These are phyloP conservation scores for Hirtodrosophila histrioides DNA, from an alignment of 2,888 invertebrate species.

Conservation along the genomic window DNA sequence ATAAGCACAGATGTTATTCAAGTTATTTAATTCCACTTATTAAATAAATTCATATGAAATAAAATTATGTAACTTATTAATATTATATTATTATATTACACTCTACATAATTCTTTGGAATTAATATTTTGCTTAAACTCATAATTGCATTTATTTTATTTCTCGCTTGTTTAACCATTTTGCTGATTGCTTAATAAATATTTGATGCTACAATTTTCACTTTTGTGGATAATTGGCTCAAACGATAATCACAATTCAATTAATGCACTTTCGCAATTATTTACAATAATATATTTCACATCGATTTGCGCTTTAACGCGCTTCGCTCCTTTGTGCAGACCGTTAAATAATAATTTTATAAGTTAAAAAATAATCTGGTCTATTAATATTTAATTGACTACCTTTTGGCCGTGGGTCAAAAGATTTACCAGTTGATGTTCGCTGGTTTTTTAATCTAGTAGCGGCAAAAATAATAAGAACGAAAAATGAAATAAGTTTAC, in stretches of 20 bases:
- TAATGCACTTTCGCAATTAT: conserved; percentile 17
- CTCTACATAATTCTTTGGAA: too few species aligned
- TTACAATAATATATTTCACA: conserved; percentile 19
- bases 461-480: conserved; percentile 15
- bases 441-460: conserved; percentile 51
- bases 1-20: too few species aligned
- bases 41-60: too few species aligned
- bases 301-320: conserved; percentile 10
- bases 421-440: conserved; percentile 15
- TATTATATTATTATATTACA: too few species aligned
- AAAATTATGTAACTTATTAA: too few species aligned
- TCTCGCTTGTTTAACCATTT: neutral
- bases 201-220: neutral
- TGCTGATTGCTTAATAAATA: neutral
- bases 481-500: conserved; percentile 48
- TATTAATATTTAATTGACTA: conserved; percentile 48
- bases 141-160: neutral
- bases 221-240: conserved; percentile 34
- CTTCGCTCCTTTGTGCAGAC: neutral
- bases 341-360: conserved; percentile 1
- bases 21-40: too few species aligned
- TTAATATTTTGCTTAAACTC: too few species aligned
- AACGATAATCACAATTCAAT: conserved; percentile 27
- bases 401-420: conserved; percentile 25
- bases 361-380: neutral